These are phyloP conservation scores for Miichthys miiuy DNA, from an alignment of 2,797 vertebrate genomes.

Conservation along the genomic window DNA sequence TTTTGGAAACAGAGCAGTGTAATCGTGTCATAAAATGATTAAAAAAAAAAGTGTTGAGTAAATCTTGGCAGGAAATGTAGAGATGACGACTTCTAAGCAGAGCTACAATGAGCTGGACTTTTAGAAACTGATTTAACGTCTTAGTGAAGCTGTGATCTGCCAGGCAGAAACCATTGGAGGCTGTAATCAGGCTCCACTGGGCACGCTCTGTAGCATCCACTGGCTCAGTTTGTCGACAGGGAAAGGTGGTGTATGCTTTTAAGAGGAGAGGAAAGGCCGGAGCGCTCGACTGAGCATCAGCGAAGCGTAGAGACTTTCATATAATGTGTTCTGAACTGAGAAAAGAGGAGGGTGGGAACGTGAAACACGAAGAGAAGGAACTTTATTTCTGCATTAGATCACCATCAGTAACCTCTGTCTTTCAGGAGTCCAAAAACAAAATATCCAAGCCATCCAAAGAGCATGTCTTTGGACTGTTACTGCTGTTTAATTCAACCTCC, in stretches of 20 bases:
- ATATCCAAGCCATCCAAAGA: background rate
- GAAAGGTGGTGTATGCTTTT: slow-evolving; percentile 45
- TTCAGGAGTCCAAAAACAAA: background rate
- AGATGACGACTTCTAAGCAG: slow-evolving; percentile 13
- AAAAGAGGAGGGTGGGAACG: slow-evolving; percentile 31
- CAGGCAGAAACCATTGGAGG: slow-evolving; percentile 54
- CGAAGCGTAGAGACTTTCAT: slow-evolving; percentile 69
- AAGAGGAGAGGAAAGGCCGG: slow-evolving; percentile 56
- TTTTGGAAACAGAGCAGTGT: slow-evolving; percentile 18
- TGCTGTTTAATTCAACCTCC: background rate
- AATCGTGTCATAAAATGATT: background rate
- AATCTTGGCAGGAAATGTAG: slow-evolving; percentile 27
- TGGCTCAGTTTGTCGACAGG: slow-evolving; percentile 27
- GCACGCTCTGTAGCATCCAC: slow-evolving; percentile 47
- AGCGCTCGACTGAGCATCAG: slow-evolving; percentile 67
- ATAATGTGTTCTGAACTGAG: slow-evolving; percentile 20
- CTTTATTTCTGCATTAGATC: slow-evolving; percentile 41
- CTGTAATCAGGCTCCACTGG: slow-evolving; percentile 50
- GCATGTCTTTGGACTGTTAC: background rate
- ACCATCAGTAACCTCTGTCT: background rate
- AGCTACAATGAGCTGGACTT: slow-evolving; percentile 20
- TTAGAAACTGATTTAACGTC: slow-evolving; percentile 21
- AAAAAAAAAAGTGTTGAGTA: slow-evolving; percentile 8
- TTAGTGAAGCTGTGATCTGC: slow-evolving; percentile 58
- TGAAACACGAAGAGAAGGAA: slow-evolving; percentile 39